Evolutionary conservation across 2,113 vertebrate species (phyloP).

Genomic region (human (Homo sapiens)): GRCh38 chr5:97222001-97222500

Average conservation of each 20-base stretch:
- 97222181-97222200: not conserved
- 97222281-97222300: no score
- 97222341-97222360: no score
- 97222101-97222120: not conserved
- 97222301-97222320: no score
- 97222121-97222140: not conserved
- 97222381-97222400: no score
- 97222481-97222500: no score
- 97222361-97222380: no score
- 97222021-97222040: not conserved
- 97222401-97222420: no score
- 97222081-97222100: not conserved
- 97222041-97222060: not conserved
- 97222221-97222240: not conserved
- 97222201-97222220: conserved; percentile 14
- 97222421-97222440: no score
- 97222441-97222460: no score
- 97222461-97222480: no score
- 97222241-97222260: not conserved
- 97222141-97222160: not conserved
- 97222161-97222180: not conserved
- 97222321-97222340: no score
- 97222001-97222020: not conserved
- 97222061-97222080: not conserved
- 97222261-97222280: no score